Evolutionary conservation across 2,113 vertebrate genomes (phyloP).

Genomic region (Pluvianellus socialis): DNA sequence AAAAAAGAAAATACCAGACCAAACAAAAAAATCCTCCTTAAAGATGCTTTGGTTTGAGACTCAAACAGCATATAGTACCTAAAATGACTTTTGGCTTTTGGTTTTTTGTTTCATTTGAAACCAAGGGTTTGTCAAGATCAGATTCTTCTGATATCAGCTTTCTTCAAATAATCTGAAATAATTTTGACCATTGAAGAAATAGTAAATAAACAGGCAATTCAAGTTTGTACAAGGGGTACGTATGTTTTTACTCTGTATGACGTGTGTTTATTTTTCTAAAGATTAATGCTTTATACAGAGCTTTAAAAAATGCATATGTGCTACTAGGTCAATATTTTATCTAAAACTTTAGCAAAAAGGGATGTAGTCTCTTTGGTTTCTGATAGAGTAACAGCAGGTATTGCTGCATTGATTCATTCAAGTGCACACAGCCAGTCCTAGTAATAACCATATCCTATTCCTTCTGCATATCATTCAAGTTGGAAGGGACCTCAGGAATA

Average conservation of each 20-base stretch:
- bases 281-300: not conserved
- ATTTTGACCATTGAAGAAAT: not conserved
- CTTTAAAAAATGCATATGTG: fast-evolving
- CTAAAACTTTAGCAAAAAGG: not conserved
- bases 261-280: not conserved
- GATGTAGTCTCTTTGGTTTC: not conserved
- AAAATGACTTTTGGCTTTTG: not conserved
- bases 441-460: not conserved
- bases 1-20: fast-evolving
- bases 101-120: not conserved
- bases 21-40: not conserved
- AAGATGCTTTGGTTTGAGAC: not conserved
- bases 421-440: not conserved
- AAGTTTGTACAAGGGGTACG: fast-evolving
- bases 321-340: not conserved
- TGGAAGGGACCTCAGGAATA: not conserved
- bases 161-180: not conserved
- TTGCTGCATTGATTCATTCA: not conserved
- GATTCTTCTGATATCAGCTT: not conserved
- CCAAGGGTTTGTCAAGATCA: not conserved
- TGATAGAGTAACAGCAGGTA: not conserved
- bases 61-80: not conserved
- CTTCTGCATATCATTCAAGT: not conserved
- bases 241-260: not conserved
- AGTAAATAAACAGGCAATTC: not conserved